Evolutionary conservation across 2,113 vertebrate genomes (phyloP).

Genomic region (Coptodon bakossiorum): DNA sequence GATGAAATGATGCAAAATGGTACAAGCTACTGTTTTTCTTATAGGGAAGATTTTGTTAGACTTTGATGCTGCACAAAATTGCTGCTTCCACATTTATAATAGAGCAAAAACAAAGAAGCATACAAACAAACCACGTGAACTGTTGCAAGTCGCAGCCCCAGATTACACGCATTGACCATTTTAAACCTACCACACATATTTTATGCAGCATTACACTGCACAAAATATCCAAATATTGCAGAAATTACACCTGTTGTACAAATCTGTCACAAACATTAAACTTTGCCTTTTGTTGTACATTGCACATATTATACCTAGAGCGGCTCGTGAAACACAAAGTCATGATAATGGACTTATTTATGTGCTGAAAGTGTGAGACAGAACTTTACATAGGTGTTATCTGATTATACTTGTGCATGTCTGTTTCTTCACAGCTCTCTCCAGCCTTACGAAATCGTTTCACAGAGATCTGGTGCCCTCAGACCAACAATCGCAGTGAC

Average conservation of each 20-base stretch:
- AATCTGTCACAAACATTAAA: not conserved
- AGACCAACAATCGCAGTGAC: conserved; percentile 82
- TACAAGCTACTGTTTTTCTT: not conserved
- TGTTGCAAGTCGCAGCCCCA: not conserved
- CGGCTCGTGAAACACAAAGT: not conserved
- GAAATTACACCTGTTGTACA: not conserved
- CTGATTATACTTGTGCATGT: not conserved
- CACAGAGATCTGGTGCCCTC: conserved; percentile 98
- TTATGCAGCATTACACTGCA: not conserved
- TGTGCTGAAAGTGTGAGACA: not conserved
- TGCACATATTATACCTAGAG: not conserved
- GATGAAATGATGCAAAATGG: not conserved
- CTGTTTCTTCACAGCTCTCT: conserved; percentile 78
- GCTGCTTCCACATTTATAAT: not conserved
- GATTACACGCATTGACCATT: not conserved
- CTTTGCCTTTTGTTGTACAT: not conserved
- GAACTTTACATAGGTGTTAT: not conserved
- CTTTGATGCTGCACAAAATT: not conserved
- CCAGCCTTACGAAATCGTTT: conserved; percentile 94
- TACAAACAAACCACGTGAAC: accelerated
- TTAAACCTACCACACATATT: not conserved
- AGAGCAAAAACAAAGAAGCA: not conserved
- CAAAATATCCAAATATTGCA: not conserved
- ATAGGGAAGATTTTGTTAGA: not conserved
- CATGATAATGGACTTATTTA: not conserved